Conservation (phyloP, 2,888 invertebrate species). For the Caenorhabditis sinica region DNA sequence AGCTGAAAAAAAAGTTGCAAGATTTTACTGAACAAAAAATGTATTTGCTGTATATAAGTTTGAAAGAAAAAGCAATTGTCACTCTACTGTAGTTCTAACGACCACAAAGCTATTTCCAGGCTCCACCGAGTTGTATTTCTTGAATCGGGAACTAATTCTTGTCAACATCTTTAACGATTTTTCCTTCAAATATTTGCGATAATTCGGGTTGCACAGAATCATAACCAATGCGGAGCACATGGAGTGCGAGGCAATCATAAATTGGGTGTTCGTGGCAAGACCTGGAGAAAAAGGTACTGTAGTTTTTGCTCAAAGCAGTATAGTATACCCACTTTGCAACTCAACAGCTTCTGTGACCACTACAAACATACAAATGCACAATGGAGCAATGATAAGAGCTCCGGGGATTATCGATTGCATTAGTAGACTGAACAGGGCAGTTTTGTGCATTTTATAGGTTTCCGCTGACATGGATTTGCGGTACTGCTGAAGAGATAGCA, state of each 20-base stretch:
- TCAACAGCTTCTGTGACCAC: background rate
- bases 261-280: constrained; percentile 3
- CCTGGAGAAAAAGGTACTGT: background rate
- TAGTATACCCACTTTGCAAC: background rate
- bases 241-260: constrained; percentile 11
- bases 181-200: background rate
- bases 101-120: no score
- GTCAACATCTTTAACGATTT: background rate
- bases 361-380: constrained; percentile 7
- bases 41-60: no score
- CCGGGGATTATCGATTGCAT: constrained; percentile 9
- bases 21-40: no score
- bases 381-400: background rate
- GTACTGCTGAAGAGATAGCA: constrained; percentile 23
- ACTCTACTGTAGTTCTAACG: no score
- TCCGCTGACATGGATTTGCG: constrained; percentile 28
- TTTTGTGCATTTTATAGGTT: constrained; percentile 37
- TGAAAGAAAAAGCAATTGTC: no score
- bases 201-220: constrained; percentile 6
- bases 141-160: no score
- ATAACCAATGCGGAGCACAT: constrained; percentile 10
- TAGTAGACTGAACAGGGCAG: constrained; percentile 29
- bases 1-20: no score
- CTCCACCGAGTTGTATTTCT: no score
- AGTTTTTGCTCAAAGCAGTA: background rate